Base-by-base conservation (phyloP, 2,888 invertebrate genomes). In the Dynastes maya region DNA sequence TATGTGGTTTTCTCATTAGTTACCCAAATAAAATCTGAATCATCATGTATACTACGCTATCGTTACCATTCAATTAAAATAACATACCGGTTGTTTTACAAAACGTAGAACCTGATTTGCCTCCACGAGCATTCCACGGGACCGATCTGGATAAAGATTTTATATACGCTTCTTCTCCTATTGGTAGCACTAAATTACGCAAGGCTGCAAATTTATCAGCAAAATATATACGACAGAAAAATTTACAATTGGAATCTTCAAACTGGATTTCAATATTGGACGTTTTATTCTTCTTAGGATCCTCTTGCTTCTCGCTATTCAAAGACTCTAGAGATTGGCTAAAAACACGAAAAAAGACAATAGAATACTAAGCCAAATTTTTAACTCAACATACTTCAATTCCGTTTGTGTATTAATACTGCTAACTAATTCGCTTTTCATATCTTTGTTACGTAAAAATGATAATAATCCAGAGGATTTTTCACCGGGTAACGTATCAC, bases 21-120 rank as follows among this genome's bases (percentile, higher is more conserved):
- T 37, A 37, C 37, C 22, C 22, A 22, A 22, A 22, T 22, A 22
- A 22, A 22, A 22, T 22, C 22, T 22, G 22, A 22, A 22, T 22
- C 22, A 22, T 22, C 22, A 22, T 22, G 2, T 5, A 37, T 5
- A 37, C 5, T 37, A 37, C 4, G 32, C 32, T 37, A 37, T 37
- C 4, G 32, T 4, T 32, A 32, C 32, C 9, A 40, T 40, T 61
- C 29, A 49, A 16, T 29, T 64, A 76, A 55, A 13, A 2, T 65
- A 74, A 29, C 76, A 79, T 86, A 94, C 95, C 97, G 88, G 93
- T 92, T 55, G 97, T 98, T 90, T 98, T 98, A 86, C 96, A 96
- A 90, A 99, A 99, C 49, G 95, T 93, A 6, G 98, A 98, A 0
- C 99, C 99, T 0, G 98, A 98, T 89, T 99, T 99, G 49, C 99